phyloP scores from a whole-genome alignment of 2,797 vertebrate species.

The Poeciliopsis infans region DNA sequence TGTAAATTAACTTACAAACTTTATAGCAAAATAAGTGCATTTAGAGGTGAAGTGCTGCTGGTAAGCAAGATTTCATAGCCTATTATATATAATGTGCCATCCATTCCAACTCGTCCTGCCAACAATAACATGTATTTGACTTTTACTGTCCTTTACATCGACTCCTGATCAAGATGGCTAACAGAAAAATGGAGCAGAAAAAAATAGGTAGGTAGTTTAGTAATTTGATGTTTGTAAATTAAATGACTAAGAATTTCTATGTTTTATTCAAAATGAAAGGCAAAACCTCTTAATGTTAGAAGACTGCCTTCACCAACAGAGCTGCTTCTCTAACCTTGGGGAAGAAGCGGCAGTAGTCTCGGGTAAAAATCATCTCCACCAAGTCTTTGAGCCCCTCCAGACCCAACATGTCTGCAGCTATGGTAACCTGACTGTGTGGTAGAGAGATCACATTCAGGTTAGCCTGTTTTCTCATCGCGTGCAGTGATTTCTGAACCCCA shows the following conservation, averaged over 20 bases:
- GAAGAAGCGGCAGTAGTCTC: conserved; percentile 91
- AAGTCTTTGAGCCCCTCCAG: conserved; percentile 92
- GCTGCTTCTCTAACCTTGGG: conserved; percentile 83
- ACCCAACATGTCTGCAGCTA: conserved; percentile 93
- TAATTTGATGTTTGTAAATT: neutral
- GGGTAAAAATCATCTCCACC: conserved; percentile 88
- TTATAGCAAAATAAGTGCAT: neutral
- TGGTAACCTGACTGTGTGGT: conserved; percentile 85
- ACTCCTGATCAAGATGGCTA: neutral
- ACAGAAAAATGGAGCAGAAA: neutral
- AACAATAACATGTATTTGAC: neutral
- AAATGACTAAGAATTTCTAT: neutral
- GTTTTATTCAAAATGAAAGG: neutral
- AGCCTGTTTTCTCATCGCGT: conserved; percentile 10
- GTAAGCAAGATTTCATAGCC: neutral
- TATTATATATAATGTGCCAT: neutral
- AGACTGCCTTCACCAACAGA: neutral
- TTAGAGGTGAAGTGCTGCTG: neutral
- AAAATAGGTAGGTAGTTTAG: neutral
- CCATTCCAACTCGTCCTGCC: neutral
- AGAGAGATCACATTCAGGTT: conserved; percentile 38
- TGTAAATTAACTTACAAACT: neutral
- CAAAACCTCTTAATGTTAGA: neutral
- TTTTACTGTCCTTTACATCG: neutral
- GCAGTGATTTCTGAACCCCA: neutral